Conservation (phyloP, 2,113 vertebrate genomes). For the Pogonocichla stellata region DNA sequence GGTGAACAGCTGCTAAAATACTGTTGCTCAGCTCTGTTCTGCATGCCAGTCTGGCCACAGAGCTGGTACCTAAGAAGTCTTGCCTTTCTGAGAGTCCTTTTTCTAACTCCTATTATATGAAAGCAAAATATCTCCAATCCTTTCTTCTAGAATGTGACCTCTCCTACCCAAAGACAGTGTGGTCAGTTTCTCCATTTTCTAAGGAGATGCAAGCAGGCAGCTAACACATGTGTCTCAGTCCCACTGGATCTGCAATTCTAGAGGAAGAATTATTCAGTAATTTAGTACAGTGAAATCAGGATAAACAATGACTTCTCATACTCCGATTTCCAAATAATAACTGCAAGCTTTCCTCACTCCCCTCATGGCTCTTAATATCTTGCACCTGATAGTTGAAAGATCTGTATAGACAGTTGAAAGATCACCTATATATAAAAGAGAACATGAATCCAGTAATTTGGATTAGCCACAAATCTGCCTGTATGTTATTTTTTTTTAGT, state of each 20-base stretch:
- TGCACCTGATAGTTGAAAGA: neutral
- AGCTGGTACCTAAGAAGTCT: neutral
- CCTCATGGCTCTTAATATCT: neutral
- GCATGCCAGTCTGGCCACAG: neutral
- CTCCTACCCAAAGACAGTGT: neutral
- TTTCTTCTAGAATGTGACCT: neutral
- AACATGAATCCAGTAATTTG: neutral
- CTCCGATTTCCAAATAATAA: neutral
- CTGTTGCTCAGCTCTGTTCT: neutral
- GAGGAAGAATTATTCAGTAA: neutral
- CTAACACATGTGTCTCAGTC: neutral
- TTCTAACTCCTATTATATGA: neutral
- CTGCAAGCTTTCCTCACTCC: neutral
- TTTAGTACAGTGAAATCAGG: neutral
- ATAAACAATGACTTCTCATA: neutral
- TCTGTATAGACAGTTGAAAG: neutral
- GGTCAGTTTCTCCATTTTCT: neutral
- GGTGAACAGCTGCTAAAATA: neutral
- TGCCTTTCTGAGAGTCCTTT: neutral
- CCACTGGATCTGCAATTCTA: neutral
- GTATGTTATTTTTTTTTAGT: neutral
- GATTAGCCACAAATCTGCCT: neutral
- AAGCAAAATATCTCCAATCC: neutral
- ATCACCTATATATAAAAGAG: neutral
- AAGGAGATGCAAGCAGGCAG: neutral